These are phyloP conservation scores for Cairina moschata DNA, from an alignment of 2,113 vertebrate species.

Conservation along the genomic window DNA sequence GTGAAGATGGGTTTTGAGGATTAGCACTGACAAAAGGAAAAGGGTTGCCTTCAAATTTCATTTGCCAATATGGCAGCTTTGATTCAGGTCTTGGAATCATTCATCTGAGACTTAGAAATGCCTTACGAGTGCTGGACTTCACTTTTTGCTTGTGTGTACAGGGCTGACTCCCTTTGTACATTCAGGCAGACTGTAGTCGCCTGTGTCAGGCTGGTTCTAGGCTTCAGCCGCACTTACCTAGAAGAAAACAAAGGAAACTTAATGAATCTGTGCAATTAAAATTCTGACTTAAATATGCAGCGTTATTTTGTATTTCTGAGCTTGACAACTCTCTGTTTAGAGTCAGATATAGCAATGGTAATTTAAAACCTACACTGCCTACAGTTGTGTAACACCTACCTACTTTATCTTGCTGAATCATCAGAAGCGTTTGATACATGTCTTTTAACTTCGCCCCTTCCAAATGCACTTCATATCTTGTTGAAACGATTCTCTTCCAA, in stretches of 20 bases:
- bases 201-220: not conserved
- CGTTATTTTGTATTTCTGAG: not conserved
- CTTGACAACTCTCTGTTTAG: not conserved
- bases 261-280: not conserved
- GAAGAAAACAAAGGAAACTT: not conserved
- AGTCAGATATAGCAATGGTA: not conserved
- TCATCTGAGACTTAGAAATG: not conserved
- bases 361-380: not conserved
- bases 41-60: not conserved
- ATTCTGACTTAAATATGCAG: not conserved
- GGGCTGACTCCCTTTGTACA: not conserved
- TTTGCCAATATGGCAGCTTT: not conserved
- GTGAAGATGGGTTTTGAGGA: not conserved
- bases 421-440: not conserved
- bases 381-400: not conserved
- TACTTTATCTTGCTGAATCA: not conserved
- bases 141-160: not conserved
- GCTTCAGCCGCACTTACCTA: not conserved
- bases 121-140: not conserved
- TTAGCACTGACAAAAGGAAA: not conserved
- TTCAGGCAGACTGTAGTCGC: not conserved
- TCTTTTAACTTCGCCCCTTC: not conserved
- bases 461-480: rapidly evolving
- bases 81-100: not conserved
- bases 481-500: not conserved